Percentiles rank a stretch among this genome's conserved stretches.
phyloP scores from a whole-genome alignment of 92 coral and sea anemone genomes.

The Porites lobata region DNA sequence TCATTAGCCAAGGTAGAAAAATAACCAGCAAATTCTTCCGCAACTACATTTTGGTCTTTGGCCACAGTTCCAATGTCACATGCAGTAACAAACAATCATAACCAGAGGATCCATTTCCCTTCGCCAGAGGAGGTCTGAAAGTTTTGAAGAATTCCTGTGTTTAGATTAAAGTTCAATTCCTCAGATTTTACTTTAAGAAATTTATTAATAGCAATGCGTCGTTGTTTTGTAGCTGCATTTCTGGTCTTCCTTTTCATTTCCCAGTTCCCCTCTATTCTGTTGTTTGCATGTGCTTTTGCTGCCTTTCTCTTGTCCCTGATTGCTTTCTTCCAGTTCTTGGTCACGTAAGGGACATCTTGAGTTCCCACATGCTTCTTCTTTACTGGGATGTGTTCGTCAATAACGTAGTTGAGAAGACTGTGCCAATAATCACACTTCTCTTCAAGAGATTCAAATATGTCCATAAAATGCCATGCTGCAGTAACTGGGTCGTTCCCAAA shows the following conservation, averaged over 20 bases:
- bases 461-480: constrained; percentile 46
- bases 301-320: constrained; percentile 39
- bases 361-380: constrained; percentile 35
- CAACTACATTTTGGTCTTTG: background rate
- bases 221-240: constrained; percentile 38
- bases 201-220: constrained; percentile 19
- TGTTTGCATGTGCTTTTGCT: constrained; percentile 30
- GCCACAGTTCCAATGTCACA: constrained; percentile 19
- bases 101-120: background rate
- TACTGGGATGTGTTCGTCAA: constrained; percentile 42
- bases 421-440: constrained; percentile 46
- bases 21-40: constrained; percentile 2
- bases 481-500: background rate
- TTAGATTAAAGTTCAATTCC: constrained; percentile 13
- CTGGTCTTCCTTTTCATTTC: constrained; percentile 43
- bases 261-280: constrained; percentile 26
- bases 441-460: constrained; percentile 31
- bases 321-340: constrained; percentile 41
- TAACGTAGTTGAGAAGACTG: constrained; percentile 18
- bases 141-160: constrained; percentile 25
- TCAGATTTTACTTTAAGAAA: constrained; percentile 13
- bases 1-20: constrained; percentile 40
- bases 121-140: background rate
- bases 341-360: constrained; percentile 42
- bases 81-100: background rate